A percentile compares a stretch with the other conserved stretches of the same genome.
These are phyloP conservation scores for Hydrolagus colliei DNA, from an alignment of 2,797 vertebrate genomes.

Conservation along the genomic window DNA sequence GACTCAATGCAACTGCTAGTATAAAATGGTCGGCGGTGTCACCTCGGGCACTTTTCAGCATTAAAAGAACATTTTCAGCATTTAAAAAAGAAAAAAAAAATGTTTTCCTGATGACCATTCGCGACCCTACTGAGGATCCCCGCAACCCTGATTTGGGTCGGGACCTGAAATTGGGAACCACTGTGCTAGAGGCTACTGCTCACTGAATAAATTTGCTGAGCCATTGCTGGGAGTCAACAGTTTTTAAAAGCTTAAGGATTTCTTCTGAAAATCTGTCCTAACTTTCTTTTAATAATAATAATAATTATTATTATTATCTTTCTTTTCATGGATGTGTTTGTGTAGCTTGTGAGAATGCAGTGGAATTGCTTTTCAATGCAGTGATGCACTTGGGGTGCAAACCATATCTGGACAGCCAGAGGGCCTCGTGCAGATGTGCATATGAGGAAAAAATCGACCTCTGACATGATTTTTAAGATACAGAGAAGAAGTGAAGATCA, in stretches of 20 bases:
- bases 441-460: conserved; percentile 79
- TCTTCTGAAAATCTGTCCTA: background rate
- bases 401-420: conserved; percentile 91
- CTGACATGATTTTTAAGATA: conserved; percentile 46
- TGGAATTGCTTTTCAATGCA: conserved; percentile 81
- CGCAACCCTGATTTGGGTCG: too few relatives aligned
- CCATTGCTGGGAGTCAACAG: background rate
- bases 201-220: background rate
- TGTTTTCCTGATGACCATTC: too few relatives aligned
- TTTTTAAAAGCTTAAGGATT: background rate
- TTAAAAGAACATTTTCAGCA: too few relatives aligned
- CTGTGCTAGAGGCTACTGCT: too few relatives aligned
- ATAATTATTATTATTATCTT: too few relatives aligned
- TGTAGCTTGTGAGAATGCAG: conserved; percentile 81
- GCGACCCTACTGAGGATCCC: too few relatives aligned
- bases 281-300: background rate
- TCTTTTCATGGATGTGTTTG: background rate
- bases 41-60: too few relatives aligned
- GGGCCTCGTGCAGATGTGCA: conserved; percentile 77
- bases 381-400: conserved; percentile 95
- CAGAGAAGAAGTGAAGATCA: too few relatives aligned
- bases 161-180: too few relatives aligned
- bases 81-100: too few relatives aligned
- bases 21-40: too few relatives aligned
- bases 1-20: too few relatives aligned